Evolutionary conservation across 2,797 vertebrate genomes (phyloP).

Genomic region (Pelodytes ibericus): DNA sequence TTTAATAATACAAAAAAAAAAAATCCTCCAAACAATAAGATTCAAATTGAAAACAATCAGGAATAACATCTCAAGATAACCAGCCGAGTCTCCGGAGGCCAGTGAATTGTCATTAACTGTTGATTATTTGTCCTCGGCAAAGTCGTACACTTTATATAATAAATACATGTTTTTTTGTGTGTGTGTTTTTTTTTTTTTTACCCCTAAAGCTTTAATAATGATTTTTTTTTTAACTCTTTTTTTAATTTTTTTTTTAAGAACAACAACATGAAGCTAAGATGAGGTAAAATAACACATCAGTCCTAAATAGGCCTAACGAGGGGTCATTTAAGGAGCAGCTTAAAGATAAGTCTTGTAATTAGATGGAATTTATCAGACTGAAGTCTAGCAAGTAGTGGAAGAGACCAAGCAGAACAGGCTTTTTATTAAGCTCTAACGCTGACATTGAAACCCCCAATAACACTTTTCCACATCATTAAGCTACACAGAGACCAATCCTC

Average conservation of each 20-base stretch:
- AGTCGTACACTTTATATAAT: no score
- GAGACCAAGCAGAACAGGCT: constrained; percentile 54
- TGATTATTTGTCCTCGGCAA: constrained; percentile 67
- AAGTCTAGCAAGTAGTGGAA: constrained; percentile 44
- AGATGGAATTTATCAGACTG: constrained; percentile 58
- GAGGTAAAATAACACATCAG: constrained; percentile 62
- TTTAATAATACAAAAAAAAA: no score
- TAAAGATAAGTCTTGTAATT: constrained; percentile 65
- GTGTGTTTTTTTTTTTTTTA: constrained; percentile 55
- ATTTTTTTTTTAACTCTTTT: constrained; percentile 51
- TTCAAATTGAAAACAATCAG: constrained; percentile 75
- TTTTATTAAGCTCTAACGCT: constrained; percentile 24
- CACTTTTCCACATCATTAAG: constrained; percentile 57
- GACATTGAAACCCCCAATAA: constrained; percentile 51
- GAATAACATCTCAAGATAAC: constrained; percentile 64
- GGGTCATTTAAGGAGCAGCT: constrained; percentile 63
- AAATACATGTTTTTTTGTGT: no score
- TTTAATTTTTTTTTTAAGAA: constrained; percentile 51
- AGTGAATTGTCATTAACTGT: constrained; percentile 77
- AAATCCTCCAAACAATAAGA: constrained; percentile 67
- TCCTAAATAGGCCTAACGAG: constrained; percentile 66
- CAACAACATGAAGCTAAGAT: constrained; percentile 57
- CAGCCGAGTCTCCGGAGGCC: constrained; percentile 68
- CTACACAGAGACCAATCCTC: constrained; percentile 39
- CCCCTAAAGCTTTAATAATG: not conserved